A percentile compares a stretch with the other conserved stretches of the same genome.
Conservation (phyloP, 2,797 vertebrate genomes). For the Garrulus glandarius region DNA sequence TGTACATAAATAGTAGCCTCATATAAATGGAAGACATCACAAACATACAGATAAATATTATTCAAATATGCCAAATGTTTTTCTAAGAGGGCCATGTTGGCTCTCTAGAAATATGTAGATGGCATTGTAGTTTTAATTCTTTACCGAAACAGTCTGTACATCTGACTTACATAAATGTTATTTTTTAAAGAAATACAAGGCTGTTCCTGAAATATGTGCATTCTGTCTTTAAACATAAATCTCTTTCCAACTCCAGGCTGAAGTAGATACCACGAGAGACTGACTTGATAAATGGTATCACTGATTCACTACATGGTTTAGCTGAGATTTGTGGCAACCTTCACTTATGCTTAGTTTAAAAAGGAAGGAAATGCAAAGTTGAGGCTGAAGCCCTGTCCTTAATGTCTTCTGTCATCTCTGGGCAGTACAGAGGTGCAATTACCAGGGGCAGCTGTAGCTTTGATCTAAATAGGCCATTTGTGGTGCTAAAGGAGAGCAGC, state of each 20-base stretch:
- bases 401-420: background rate
- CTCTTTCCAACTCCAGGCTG: background rate
- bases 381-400: background rate
- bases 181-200: conserved; percentile 7
- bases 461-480: background rate
- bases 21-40: background rate
- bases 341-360: background rate
- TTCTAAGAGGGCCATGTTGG: rapidly evolving
- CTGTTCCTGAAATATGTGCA: conserved; percentile 1
- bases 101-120: background rate
- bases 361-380: background rate
- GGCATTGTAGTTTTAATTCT: background rate
- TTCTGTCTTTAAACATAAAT: conserved; percentile 13
- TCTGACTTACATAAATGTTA: conserved; percentile 2
- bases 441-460: background rate
- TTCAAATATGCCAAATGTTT: background rate
- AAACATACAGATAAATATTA: background rate
- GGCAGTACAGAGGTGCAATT: background rate
- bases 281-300: conserved; percentile 12
- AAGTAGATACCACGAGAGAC: background rate
- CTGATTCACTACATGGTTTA: background rate
- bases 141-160: background rate
- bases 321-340: conserved; percentile 21
- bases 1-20: background rate
- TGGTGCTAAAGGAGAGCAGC: background rate